Conservation (phyloP, 2,797 vertebrate genomes). For the Myioborus melanocephalus region DNA sequence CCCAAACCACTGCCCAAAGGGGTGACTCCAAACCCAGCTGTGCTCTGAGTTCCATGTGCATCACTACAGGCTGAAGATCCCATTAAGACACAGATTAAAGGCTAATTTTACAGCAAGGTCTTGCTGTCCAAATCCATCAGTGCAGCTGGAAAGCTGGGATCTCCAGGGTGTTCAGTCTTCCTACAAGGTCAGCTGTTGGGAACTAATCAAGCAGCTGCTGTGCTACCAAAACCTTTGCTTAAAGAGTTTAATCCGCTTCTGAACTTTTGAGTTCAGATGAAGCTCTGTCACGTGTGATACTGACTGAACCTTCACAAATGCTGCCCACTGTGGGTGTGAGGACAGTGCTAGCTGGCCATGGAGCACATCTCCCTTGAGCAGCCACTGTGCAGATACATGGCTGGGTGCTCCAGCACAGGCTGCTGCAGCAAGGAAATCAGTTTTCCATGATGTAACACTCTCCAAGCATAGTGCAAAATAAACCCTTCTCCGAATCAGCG, state of each 20-base stretch:
- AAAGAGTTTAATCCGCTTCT: not conserved
- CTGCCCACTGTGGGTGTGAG: not conserved
- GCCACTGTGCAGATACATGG: not conserved
- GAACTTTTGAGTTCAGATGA: not conserved
- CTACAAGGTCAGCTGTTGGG: slow-evolving; percentile 2
- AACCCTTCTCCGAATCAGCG: not conserved
- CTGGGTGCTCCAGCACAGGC: not conserved
- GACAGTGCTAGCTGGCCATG: not conserved
- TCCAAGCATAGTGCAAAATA: slow-evolving; percentile 16
- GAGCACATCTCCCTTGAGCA: not conserved
- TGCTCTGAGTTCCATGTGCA: not conserved
- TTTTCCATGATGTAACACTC: not conserved
- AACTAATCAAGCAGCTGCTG: slow-evolving; percentile 13
- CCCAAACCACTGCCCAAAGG: not conserved
- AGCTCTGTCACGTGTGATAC: not conserved
- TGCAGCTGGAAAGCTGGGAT: slow-evolving; percentile 38
- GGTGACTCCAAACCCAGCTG: not conserved
- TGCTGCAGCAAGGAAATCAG: not conserved
- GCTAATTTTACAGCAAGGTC: slow-evolving; percentile 23
- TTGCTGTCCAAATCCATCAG: slow-evolving; percentile 30
- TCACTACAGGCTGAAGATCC: not conserved
- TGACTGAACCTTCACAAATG: not conserved
- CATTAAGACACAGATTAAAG: slow-evolving; percentile 26
- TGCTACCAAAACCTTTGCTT: not conserved
- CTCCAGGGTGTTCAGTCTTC: not conserved